Evolutionary conservation across 2,797 vertebrate species (phyloP), one percentile per base, ranked within the genome.

Genomic region (Champsocephalus gunnari): DNA sequence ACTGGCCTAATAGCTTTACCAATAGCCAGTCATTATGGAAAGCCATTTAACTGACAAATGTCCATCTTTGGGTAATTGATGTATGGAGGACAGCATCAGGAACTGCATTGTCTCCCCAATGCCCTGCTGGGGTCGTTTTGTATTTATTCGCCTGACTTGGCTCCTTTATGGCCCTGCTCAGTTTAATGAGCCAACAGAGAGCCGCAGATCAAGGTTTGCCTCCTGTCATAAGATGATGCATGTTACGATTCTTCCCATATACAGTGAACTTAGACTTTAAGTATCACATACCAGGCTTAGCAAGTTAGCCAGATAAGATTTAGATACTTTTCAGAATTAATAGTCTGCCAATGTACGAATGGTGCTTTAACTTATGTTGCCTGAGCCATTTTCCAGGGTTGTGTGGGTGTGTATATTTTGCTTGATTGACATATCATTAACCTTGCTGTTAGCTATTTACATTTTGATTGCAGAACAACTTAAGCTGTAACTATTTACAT

Each of bases 101-200:
- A 67, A 16, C 72, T 55, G 71, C 83, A 63, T 73, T 71, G 10
- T 77, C 82, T 85, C 79, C 72, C 43, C 68, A 66, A 48, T 50
- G 77, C 60, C 66, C 58, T 48, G 50, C 66, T 65, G 19, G 70
- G 82, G 75, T 85, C 73, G 32, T 87, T 87, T 66, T 53, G 64
- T 84, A 77, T 91, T 92, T 94, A 91, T 84, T 68, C 49, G 68
- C 71, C 82, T 69, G 77, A 86, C 83, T 79, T 72, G 79, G 57
- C 68, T 78, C 74, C 69, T 84, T 84, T 86, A 92, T 87, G 71
- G 69, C 71, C 66, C 75, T 58, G 82, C 73, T 86, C 66, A 85
- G 87, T 73, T 89, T 92, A 93, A 93, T 92, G 89, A 85, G 76
- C 88, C 85, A 83, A 81, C 84, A 77, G 78, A 86, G 75, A 88